These are phyloP conservation scores for Sarcoramphus papa DNA, from an alignment of 2,797 vertebrate species.

Conservation along the genomic window DNA sequence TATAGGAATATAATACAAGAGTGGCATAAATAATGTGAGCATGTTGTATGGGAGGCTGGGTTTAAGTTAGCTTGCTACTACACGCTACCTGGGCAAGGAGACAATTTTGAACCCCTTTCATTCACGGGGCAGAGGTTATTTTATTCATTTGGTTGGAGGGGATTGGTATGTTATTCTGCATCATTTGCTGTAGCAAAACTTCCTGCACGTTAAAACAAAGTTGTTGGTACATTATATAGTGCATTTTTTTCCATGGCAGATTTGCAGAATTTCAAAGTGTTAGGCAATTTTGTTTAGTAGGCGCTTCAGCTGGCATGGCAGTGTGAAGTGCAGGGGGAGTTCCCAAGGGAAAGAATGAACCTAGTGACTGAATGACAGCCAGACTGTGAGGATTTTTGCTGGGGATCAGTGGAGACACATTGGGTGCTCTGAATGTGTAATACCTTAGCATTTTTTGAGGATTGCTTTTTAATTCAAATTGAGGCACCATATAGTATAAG, in stretches of 20 bases:
- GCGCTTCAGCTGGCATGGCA: neutral
- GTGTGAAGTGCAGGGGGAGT: slow-evolving; percentile 27
- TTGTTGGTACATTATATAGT: neutral
- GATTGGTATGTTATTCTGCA: neutral
- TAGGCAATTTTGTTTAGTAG: slow-evolving; percentile 9
- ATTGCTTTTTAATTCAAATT: neutral
- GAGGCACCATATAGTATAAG: neutral
- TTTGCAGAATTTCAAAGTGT: neutral
- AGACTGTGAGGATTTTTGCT: neutral
- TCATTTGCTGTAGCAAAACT: neutral
- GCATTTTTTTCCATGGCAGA: neutral
- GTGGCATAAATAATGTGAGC: neutral
- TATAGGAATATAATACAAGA: neutral
- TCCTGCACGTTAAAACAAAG: neutral
- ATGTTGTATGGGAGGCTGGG: neutral
- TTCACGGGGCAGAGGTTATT: neutral
- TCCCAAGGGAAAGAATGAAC: slow-evolving; percentile 48
- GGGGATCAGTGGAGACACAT: neutral
- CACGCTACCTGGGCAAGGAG: neutral
- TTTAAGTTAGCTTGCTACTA: neutral
- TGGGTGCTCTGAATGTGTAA: slow-evolving; percentile 39
- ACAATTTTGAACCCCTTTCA: neutral
- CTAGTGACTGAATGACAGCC: slow-evolving; percentile 28
- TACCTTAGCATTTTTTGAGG: neutral
- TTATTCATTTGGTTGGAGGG: neutral